phyloP scores from a whole-genome alignment of 2,113 vertebrate genomes.

The Aldabrachelys gigantea region DNA sequence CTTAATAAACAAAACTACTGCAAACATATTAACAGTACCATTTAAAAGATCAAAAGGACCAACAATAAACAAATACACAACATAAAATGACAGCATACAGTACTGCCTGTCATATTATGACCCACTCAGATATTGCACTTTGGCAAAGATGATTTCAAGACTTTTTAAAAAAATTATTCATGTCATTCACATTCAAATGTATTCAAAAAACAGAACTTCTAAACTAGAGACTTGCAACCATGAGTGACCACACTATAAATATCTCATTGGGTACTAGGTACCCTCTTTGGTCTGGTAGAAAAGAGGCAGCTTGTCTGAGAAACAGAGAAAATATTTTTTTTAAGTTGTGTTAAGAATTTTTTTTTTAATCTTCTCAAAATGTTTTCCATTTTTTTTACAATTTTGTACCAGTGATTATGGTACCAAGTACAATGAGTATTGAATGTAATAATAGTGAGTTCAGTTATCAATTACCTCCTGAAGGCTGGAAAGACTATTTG shows the following conservation, averaged over 20 bases:
- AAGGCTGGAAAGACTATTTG: conserved; percentile 51
- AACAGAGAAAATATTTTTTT: conserved; percentile 64
- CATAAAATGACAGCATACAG: conserved; percentile 78
- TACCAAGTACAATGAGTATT: conserved; percentile 9
- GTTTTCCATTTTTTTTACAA: conserved; percentile 62
- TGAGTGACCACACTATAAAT: conserved; percentile 57
- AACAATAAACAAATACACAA: conserved; percentile 76
- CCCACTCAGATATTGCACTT: conserved; percentile 68
- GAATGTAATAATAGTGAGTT: conserved; percentile 43
- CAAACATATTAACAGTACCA: conserved; percentile 78
- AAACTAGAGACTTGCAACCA: conserved; percentile 67
- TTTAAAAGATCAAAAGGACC: conserved; percentile 73
- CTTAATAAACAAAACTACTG: conserved; percentile 78
- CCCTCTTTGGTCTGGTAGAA: conserved; percentile 72
- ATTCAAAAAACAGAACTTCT: conserved; percentile 72
- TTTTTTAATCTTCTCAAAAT: conserved; percentile 28
- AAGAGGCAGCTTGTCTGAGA: conserved; percentile 64
- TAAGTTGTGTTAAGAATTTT: conserved; percentile 56
- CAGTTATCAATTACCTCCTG: conserved; percentile 51
- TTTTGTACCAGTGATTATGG: conserved; percentile 32
- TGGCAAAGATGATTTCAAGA: conserved; percentile 70
- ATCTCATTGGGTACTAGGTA: conserved; percentile 22
- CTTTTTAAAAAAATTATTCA: conserved; percentile 61
- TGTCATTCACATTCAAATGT: conserved; percentile 65
- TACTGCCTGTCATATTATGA: conserved; percentile 69